Conservation (phyloP, 2,113 vertebrate genomes). For the Tetrax tetrax region DNA sequence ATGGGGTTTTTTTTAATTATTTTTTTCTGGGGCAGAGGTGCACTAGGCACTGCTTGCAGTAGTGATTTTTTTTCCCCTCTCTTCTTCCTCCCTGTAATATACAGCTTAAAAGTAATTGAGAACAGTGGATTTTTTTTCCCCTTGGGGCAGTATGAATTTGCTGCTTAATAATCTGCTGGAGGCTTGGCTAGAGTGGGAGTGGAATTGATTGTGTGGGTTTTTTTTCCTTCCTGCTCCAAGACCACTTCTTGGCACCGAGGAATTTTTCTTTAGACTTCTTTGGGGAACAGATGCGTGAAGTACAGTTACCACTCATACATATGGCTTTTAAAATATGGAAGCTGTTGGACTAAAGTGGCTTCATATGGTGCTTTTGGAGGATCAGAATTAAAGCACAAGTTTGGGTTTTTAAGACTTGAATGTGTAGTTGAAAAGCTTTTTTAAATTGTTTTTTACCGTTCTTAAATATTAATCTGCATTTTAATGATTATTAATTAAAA, state of each 20-base stretch:
- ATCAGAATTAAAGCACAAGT: constrained; percentile 13
- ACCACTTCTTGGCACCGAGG: constrained; percentile 34
- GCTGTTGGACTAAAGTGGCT: constrained; percentile 63
- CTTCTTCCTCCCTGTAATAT: not conserved
- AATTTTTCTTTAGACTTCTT: constrained; percentile 58
- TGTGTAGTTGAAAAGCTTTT: not conserved
- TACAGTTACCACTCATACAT: constrained; percentile 58
- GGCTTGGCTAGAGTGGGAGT: constrained; percentile 15
- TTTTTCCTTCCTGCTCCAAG: constrained; percentile 50
- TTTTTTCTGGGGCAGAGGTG: too few relatives aligned
- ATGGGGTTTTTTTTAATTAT: too few relatives aligned
- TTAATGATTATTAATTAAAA: not conserved
- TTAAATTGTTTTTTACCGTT: not conserved
- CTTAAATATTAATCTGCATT: not conserved
- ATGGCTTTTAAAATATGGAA: constrained; percentile 67
- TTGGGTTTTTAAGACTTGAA: constrained; percentile 1
- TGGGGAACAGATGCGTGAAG: constrained; percentile 55
- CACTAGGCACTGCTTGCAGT: not conserved
- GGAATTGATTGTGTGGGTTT: constrained; percentile 40
- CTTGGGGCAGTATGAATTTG: not conserved
- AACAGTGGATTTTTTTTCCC: not conserved
- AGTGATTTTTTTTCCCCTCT: not conserved
- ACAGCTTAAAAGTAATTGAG: not conserved
- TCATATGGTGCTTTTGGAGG: constrained; percentile 56
- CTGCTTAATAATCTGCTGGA: constrained; percentile 27